Conservation (phyloP, 2,888 invertebrate genomes). For the Sceliomorpha sp. region DNA sequence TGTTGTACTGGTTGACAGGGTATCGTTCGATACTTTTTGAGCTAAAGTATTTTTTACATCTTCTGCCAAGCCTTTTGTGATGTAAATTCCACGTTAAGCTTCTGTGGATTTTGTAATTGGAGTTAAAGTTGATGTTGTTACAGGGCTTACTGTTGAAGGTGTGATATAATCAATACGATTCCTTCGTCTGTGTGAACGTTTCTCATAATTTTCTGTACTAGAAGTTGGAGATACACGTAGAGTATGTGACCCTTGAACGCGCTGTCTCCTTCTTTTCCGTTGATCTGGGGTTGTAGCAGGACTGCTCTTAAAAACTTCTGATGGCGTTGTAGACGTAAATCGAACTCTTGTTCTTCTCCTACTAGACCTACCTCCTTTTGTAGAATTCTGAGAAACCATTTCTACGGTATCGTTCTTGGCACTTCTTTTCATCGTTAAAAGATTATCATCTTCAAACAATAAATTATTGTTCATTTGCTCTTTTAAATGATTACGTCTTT, state of each 20-base stretch:
- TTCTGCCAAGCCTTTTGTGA: conserved; percentile 8
- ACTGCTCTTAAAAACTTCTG: conserved; percentile 2
- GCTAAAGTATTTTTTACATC: no score
- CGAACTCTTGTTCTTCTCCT: conserved; percentile 32
- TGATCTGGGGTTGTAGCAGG: conserved; percentile 8
- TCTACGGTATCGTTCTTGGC: conserved; percentile 9
- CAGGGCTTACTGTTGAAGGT: conserved; percentile 3
- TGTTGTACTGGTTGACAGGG: no score
- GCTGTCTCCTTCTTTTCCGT: conserved; percentile 17
- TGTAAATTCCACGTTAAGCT: conserved; percentile 57
- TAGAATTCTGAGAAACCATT: conserved; percentile 1
- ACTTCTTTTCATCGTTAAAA: conserved; percentile 28
- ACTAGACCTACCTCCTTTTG: conserved; percentile 13
- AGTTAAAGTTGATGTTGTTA: conserved; percentile 7
- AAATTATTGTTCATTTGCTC: conserved; percentile 1
- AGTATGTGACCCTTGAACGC: conserved; percentile 7
- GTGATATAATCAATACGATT: conserved; percentile 6
- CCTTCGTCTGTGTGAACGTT: conserved; percentile 17
- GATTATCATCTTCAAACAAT: conserved; percentile 18
- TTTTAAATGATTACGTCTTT: not conserved
- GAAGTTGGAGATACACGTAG: not conserved
- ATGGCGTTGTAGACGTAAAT: conserved; percentile 5
- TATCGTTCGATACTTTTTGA: no score
- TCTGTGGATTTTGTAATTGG: not conserved
- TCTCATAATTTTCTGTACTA: not conserved